These are phyloP conservation scores for Stichodactyla helianthus DNA, from an alignment of 64 coral and sea anemone genomes.

Conservation along the genomic window DNA sequence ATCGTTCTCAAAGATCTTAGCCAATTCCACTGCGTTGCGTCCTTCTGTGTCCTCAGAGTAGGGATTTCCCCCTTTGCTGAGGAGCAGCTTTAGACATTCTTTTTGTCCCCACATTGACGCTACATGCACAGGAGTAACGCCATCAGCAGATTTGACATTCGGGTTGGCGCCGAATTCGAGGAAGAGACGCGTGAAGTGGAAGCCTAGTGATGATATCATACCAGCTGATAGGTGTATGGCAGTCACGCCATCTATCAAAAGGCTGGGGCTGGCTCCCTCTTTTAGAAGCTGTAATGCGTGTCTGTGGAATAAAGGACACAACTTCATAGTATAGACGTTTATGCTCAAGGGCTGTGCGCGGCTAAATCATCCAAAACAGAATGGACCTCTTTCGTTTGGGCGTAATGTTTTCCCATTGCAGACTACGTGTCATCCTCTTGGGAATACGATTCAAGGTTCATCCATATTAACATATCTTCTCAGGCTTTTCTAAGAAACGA, in stretches of 20 bases:
- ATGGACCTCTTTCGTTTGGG: too few species aligned
- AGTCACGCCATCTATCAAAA: conserved; percentile 58
- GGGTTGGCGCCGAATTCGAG: conserved; percentile 70
- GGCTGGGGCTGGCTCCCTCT: conserved; percentile 59
- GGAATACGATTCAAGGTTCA: too few species aligned
- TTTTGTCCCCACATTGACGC: conserved; percentile 71
- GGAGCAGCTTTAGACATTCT: conserved; percentile 64
- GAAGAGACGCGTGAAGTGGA: conserved; percentile 71
- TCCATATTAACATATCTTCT: too few species aligned
- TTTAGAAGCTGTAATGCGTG: conserved; percentile 43
- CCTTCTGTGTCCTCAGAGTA: conserved; percentile 59
- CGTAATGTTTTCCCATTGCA: too few species aligned
- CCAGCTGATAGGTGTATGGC: conserved; percentile 64
- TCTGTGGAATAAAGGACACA: background rate
- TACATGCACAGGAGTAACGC: conserved; percentile 74
- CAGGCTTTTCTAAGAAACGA: too few species aligned
- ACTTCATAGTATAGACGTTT: too few species aligned
- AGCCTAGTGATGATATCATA: conserved; percentile 63
- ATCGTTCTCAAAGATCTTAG: conserved; percentile 50
- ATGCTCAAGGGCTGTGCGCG: too few species aligned
- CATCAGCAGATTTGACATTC: conserved; percentile 66
- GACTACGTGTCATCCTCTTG: too few species aligned
- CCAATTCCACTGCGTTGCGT: conserved; percentile 52
- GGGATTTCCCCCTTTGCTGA: conserved; percentile 47
- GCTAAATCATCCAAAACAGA: too few species aligned